These are phyloP conservation scores for Malaclemys terrapin DNA, from an alignment of 2,113 vertebrate genomes.

Conservation along the genomic window DNA sequence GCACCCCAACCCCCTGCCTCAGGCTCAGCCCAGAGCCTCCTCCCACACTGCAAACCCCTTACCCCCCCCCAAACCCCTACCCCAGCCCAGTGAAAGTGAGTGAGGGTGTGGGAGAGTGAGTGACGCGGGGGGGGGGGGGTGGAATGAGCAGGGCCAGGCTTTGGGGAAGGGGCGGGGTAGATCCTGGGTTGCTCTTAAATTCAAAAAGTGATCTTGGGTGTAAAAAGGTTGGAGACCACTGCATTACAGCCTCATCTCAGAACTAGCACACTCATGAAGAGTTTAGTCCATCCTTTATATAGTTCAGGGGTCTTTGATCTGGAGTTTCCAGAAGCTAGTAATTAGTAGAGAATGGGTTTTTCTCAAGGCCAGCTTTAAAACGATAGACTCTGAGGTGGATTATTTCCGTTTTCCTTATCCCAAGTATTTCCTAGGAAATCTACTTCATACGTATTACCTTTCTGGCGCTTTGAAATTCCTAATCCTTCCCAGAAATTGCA, in stretches of 20 bases:
- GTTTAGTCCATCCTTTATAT: not conserved
- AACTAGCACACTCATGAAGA: not conserved
- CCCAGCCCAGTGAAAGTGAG: no score
- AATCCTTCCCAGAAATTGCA: not conserved
- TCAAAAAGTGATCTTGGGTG: no score
- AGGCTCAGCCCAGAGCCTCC: no score
- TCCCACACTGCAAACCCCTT: no score
- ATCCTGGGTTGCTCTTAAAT: no score
- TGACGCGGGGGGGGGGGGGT: fast-evolving
- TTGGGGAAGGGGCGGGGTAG: no score
- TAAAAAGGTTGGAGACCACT: no score
- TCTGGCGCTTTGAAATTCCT: not conserved
- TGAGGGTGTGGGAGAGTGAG: no score
- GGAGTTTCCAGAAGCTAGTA: not conserved
- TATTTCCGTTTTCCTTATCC: not conserved
- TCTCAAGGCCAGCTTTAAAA: not conserved
- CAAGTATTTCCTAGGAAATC: not conserved
- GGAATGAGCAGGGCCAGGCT: no score
- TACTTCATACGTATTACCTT: not conserved
- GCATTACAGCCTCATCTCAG: not conserved
- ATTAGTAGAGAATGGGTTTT: not conserved
- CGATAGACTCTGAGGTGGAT: not conserved
- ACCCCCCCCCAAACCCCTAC: no score
- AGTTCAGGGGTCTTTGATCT: not conserved
- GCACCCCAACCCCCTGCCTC: no score